Evolutionary conservation across 1,140 invertebrate species (phyloP), one percentile per base, ranked within the genome.

Genomic region (Drosophila truncata): DNA sequence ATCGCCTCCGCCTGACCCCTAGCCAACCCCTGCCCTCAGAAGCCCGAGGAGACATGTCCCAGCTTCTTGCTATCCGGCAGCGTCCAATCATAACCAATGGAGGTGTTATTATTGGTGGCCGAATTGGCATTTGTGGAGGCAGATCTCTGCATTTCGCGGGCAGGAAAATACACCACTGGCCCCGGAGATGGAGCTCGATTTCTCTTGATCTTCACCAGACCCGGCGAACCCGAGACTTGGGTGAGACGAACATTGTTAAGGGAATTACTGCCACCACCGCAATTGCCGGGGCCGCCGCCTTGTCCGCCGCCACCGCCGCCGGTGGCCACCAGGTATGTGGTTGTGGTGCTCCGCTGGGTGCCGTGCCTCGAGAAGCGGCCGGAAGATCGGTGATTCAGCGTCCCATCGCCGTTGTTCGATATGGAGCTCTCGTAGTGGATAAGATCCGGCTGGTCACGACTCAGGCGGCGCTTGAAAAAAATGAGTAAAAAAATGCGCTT

Each of bases 401-500:
- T 91, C 31, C 94, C 82, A 78, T 96, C 94, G 79, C 94, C 95
- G 92, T 96, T 97, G 93, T 96, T 97, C 42, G 96, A 97, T 47
- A 96, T 95, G 79, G 96, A 94, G 79, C 96, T 97, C 91, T 97
- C 96, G 86, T 97, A 96, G 88, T 96, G 96, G 10, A 96, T 95
- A 80, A 95, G 94, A 92, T 97, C 95, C 62, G 96, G 94, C 69
- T 96, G 95, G 71, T 96, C 96, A 52, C 95, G 92, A 72, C 95
- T 95, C 55, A 92, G 85, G 78, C 93, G 81, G 31, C 93, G 92
- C 47, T 95, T 95, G 93, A 97, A 98, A 93, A 98, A 98, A 84
- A 98, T 95, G 82, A 96, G 95, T 61, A 98, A 94, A 93, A 98
- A 98, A 61, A 98, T 95, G 41, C 97, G 95, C 85, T 98, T 97